Conservation (phyloP, 2,888 invertebrate species). For the Flexamia atlantica region DNA sequence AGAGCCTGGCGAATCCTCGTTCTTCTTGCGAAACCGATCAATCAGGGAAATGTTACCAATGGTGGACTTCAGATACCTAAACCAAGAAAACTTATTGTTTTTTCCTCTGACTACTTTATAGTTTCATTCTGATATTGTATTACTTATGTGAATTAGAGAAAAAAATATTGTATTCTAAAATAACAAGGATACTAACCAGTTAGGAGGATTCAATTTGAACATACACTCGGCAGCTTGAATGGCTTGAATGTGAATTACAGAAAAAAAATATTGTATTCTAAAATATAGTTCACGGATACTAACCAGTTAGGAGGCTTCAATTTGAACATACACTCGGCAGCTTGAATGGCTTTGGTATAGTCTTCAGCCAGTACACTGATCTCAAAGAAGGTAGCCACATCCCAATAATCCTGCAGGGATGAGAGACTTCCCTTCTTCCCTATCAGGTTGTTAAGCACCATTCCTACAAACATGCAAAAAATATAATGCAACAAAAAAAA, state of each 20-base stretch:
- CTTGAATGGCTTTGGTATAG: conserved; percentile 97
- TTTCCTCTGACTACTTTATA: too few species aligned
- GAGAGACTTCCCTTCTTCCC: conserved; percentile 98
- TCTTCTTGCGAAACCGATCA: conserved; percentile 91
- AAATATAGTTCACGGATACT: conserved; percentile 52
- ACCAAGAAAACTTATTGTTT: too few species aligned
- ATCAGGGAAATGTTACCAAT: conserved; percentile 97
- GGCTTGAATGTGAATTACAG: conserved; percentile 79
- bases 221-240: conserved; percentile 97
- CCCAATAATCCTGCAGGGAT: conserved; percentile 98
- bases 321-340: conserved; percentile 96
- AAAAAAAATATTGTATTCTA: background rate
- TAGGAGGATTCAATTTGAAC: conserved; percentile 94
- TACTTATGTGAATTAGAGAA: too few species aligned
- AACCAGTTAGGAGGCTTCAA: conserved; percentile 93
- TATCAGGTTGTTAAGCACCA: conserved; percentile 97
- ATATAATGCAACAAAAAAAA: too few species aligned
- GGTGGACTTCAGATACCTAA: conserved; percentile 95
- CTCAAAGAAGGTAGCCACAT: conserved; percentile 99
- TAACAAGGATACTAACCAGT: conserved; percentile 80
- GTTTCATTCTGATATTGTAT: too few species aligned
- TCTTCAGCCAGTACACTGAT: conserved; percentile 98
- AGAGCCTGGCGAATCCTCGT: conserved; percentile 83
- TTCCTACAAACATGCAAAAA: conserved; percentile 76
- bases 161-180: too few species aligned